Evolutionary conservation across 1,140 invertebrate species (phyloP).

Genomic region (Caerostris extrusa): DNA sequence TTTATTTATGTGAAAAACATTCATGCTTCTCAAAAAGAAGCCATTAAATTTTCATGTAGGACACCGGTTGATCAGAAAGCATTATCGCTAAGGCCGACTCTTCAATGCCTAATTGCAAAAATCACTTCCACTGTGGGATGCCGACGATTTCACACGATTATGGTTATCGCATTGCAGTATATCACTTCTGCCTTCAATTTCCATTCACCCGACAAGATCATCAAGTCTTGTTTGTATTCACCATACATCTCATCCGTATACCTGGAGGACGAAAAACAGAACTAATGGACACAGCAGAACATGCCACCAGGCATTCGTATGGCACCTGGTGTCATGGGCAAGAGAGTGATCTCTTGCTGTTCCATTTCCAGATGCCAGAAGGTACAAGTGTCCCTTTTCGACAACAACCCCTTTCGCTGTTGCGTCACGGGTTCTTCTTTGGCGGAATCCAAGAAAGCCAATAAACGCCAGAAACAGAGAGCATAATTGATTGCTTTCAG

Average conservation of each 20-base stretch:
- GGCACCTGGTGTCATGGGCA: slow-evolving; percentile 15
- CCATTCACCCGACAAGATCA: background rate
- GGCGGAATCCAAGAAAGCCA: background rate
- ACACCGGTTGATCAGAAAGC: background rate
- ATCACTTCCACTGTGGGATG: background rate
- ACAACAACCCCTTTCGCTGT: background rate
- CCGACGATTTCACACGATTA: background rate
- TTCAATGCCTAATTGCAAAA: background rate
- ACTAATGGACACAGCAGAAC: background rate
- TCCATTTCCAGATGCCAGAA: slow-evolving; percentile 1
- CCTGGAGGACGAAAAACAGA: background rate
- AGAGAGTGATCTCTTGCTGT: slow-evolving; percentile 1
- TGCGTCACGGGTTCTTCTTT: background rate
- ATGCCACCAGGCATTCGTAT: background rate
- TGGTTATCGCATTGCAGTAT: background rate
- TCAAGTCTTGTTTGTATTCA: background rate
- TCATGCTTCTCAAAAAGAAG: background rate
- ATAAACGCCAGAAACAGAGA: background rate
- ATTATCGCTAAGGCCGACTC: background rate
- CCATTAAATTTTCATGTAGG: background rate
- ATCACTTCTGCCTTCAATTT: background rate
- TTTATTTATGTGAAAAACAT: too few species aligned
- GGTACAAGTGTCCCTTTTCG: background rate
- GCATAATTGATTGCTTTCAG: background rate
- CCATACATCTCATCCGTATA: background rate